Percentiles rank a stretch among this genome's conserved stretches.
Evolutionary conservation across 1,140 invertebrate species (phyloP).

Genomic region (Eriosoma lanigerum): DNA sequence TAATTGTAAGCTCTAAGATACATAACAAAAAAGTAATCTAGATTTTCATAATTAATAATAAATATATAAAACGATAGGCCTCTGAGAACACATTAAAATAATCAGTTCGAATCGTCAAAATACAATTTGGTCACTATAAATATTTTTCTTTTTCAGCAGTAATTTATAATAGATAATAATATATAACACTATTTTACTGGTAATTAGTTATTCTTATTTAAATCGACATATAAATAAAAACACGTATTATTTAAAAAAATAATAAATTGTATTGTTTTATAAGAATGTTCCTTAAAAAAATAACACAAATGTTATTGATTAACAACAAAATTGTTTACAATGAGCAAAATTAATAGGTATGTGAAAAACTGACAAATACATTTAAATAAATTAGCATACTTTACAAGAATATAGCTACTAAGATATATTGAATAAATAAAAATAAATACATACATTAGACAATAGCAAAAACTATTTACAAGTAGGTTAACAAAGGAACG

Average conservation of each 20-base stretch:
- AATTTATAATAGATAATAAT: constrained; percentile 11
- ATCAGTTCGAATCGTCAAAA: constrained; percentile 37
- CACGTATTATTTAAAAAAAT: background rate
- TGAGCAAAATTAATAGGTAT: constrained; percentile 38
- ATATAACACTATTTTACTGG: constrained; percentile 6
- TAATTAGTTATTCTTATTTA: background rate
- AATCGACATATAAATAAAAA: background rate
- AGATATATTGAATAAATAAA: constrained; percentile 35
- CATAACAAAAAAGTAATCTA: constrained; percentile 40
- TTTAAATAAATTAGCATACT: constrained; percentile 5
- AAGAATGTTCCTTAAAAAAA: constrained; percentile 19
- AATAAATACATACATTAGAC: constrained; percentile 36
- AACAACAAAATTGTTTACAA: constrained; percentile 18
- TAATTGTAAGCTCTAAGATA: constrained; percentile 29
- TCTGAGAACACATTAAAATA: constrained; percentile 44
- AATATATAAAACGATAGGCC: constrained; percentile 37
- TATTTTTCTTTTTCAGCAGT: background rate
- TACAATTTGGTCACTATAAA: constrained; percentile 19
- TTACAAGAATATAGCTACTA: constrained; percentile 9
- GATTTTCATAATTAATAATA: constrained; percentile 13
- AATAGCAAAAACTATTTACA: constrained; percentile 34
- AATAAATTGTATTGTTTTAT: background rate
- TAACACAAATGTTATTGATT: background rate
- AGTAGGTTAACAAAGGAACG: constrained; percentile 35
- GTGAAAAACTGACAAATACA: background rate